Percentiles rank a stretch among this genome's conserved stretches.
These are phyloP conservation scores for Aythya baeri DNA, from an alignment of 2,113 vertebrate genomes.

Conservation along the genomic window DNA sequence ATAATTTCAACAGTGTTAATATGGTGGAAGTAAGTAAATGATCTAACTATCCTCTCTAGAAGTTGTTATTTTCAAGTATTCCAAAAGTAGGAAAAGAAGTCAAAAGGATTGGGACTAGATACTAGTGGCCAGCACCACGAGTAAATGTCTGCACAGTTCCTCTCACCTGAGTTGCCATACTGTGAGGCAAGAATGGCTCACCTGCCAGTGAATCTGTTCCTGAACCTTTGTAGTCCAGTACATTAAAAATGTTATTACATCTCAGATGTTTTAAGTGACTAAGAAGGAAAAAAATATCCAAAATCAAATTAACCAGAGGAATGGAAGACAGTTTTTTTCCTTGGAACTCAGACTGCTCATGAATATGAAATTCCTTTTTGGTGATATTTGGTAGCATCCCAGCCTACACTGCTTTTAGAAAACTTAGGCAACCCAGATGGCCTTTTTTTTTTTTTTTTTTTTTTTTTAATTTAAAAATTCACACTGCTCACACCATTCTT, in stretches of 20 bases:
- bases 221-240: not conserved
- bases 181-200: not conserved
- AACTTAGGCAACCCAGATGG: not conserved
- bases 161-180: not conserved
- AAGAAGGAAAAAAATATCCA: not conserved
- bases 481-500: not conserved
- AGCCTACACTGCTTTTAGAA: not conserved
- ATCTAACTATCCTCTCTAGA: not conserved
- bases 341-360: not conserved
- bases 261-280: not conserved
- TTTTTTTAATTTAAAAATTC: not conserved
- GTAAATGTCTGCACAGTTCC: not conserved
- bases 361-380: not conserved
- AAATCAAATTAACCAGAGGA: not conserved
- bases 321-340: not conserved
- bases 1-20: not conserved
- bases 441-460: not conserved
- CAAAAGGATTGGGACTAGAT: not conserved
- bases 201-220: not conserved
- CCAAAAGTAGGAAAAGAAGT: not conserved
- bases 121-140: not conserved
- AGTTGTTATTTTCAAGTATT: not conserved
- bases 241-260: not conserved
- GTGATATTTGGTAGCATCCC: not conserved
- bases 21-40: not conserved